These are phyloP conservation scores for Petrocephalus microphthalmus DNA, from an alignment of 2,113 vertebrate species.

Conservation along the genomic window DNA sequence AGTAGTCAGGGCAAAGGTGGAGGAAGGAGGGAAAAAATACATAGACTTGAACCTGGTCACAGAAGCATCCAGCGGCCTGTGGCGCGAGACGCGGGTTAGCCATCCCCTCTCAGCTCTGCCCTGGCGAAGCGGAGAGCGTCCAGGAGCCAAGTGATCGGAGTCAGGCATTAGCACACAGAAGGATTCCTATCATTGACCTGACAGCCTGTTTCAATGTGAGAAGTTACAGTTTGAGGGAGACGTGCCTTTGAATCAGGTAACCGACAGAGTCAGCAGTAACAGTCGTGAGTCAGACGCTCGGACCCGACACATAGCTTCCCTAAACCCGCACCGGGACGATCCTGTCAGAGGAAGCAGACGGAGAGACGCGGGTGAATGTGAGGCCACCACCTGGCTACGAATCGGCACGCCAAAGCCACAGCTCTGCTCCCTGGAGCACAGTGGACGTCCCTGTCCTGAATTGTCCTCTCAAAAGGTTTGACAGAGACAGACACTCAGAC, in stretches of 20 bases:
- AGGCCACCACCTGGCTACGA: not conserved
- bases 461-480: not conserved
- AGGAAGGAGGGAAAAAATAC: not conserved
- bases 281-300: slow-evolving; percentile 8
- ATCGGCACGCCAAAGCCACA: not conserved
- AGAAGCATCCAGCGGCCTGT: not conserved
- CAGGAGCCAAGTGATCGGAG: not conserved
- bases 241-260: not conserved
- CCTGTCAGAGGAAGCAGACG: not conserved
- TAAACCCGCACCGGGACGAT: not conserved
- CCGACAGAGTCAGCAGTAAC: not conserved
- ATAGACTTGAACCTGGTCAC: not conserved
- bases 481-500: not conserved
- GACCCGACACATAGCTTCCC: not conserved
- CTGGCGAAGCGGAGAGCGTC: not conserved
- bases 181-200: not conserved
- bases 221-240: not conserved
- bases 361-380: not conserved
- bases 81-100: not conserved
- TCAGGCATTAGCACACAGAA: not conserved
- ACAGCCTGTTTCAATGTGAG: not conserved
- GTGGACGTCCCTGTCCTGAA: not conserved
- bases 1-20: not conserved
- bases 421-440: not conserved
- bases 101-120: not conserved